Conservation (phyloP, 2,888 invertebrate genomes). For the Amblyteles armatorius region DNA sequence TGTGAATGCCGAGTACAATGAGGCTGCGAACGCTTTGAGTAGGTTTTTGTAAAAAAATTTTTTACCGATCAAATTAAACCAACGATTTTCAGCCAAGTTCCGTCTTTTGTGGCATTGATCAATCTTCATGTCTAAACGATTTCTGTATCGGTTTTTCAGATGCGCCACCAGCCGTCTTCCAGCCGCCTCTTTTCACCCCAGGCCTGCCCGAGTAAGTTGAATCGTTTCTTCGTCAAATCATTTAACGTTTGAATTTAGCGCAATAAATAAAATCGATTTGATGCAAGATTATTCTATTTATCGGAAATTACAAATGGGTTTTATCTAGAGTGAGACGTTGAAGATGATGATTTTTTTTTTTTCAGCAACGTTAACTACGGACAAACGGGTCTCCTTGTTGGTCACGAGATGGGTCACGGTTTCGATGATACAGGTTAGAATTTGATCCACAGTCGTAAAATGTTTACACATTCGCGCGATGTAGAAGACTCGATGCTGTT, state of each 20-base stretch:
- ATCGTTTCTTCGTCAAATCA: not conserved
- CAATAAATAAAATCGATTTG: not conserved
- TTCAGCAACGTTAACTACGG: constrained; percentile 67
- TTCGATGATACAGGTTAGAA: constrained; percentile 61
- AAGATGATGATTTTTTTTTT: not conserved
- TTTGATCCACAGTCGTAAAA: not conserved
- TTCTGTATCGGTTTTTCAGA: constrained; percentile 34
- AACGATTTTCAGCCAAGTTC: not conserved
- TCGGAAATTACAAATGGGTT: no score
- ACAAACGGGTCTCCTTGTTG: constrained; percentile 58
- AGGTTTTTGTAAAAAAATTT: not conserved
- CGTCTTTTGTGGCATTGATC: not conserved
- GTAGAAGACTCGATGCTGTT: not conserved
- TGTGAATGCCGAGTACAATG: constrained; percentile 69
- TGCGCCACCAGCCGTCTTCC: constrained; percentile 68
- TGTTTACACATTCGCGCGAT: not conserved
- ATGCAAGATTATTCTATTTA: no score
- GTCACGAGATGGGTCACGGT: constrained; percentile 69
- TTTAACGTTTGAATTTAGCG: not conserved
- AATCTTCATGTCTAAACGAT: no score
- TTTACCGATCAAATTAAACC: not conserved
- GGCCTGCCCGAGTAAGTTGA: constrained; percentile 75
- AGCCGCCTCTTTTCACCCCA: constrained; percentile 67
- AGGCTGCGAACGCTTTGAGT: constrained; percentile 79
- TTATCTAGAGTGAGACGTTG: not conserved